Percentiles rank a stretch among this genome's conserved stretches.
Conservation (phyloP, 2,113 vertebrate genomes). For the Rhegmatorhina hoffmannsi region DNA sequence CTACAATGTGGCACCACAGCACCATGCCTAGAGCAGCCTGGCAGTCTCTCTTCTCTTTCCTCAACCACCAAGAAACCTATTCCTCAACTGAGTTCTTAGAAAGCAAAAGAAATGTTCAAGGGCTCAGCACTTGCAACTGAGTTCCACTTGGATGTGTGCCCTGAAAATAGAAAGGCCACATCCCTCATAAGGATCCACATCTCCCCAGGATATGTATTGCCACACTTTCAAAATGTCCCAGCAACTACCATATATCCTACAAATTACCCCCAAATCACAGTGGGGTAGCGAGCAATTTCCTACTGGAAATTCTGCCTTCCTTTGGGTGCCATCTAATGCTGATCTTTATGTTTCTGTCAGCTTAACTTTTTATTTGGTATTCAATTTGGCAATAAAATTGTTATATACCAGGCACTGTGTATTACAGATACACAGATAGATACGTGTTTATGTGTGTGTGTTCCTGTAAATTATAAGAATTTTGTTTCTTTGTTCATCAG, state of each 20-base stretch:
- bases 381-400: constrained; percentile 45
- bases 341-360: constrained; percentile 51
- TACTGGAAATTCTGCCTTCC: constrained; percentile 24
- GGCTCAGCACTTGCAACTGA: neutral
- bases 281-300: neutral
- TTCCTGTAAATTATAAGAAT: constrained; percentile 33
- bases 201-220: neutral
- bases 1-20: neutral
- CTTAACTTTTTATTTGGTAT: constrained; percentile 57
- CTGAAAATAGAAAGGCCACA: neutral
- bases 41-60: neutral
- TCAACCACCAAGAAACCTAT: neutral
- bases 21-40: neutral
- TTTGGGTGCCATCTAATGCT: constrained; percentile 20
- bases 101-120: neutral
- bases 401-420: constrained; percentile 23
- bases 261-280: neutral
- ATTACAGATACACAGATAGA: constrained; percentile 18
- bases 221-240: neutral
- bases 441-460: neutral
- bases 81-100: constrained; percentile 13
- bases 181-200: neutral
- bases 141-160: neutral
- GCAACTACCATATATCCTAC: neutral
- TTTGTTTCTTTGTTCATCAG: constrained; percentile 3